Base-by-base conservation (phyloP, 2,888 invertebrate genomes). In the Scaptomyza reducta region DNA sequence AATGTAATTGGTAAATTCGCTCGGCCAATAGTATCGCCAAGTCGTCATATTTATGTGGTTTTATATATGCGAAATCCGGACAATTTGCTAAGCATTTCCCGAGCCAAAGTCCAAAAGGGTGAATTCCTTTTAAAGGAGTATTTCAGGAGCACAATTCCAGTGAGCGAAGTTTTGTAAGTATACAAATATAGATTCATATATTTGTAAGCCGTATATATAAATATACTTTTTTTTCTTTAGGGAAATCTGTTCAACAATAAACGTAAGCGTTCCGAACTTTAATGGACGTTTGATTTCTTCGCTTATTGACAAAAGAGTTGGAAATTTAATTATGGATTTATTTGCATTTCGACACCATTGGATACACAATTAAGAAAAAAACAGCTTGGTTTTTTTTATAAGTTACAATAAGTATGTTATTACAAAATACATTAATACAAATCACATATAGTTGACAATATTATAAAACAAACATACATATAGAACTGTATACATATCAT, bases 281-380 rank as follows among this genome's bases (percentile, higher is more conserved):
- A 54, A 69, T 47, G 78, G 84, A 3, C 79, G 70, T 3, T 29
- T 72, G 3, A 35, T 56, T 10, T 60, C 69, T 0, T 42, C 56
- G 0, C 53, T 82, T 0, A 70, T 85, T 16, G 79, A 85, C 25
- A 75, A 74, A 54, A 55, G 69, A 1, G 57, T 82, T 46, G 82
- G 82, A 18, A 66, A 68, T 45, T 44, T 83, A 38, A 74, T 83
- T 6, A 74, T 85, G 77, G 70, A 85, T 33, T 49, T 85, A 25
- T 83, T 83, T 54, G 82, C 82, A 1, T 82, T 78, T 57, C 83
- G 86, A 13, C 66, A 82, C 33, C 71, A 72, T 65, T 85, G 79
- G 86, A 70, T 85, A 49, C 82, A 82, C 44, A 68, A 53, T 41
- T 46, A 63, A 35, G 63, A 68, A 18, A 9, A 38, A n/a, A 38